These are phyloP conservation scores for Nomada lathburiana DNA, from an alignment of 2,888 invertebrate genomes.

Conservation along the genomic window DNA sequence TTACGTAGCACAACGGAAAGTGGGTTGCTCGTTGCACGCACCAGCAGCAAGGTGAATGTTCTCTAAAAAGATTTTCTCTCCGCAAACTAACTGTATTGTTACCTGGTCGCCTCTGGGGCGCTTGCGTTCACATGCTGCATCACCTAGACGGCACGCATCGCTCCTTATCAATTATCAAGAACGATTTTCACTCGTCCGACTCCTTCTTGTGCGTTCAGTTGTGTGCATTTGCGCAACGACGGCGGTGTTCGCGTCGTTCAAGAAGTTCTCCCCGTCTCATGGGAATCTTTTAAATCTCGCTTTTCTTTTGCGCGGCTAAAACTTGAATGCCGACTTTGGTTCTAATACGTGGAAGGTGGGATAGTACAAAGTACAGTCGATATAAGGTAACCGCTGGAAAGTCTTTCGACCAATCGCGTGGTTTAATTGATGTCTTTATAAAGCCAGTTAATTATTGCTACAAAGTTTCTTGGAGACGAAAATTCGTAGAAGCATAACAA, in stretches of 20 bases:
- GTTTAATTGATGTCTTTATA: too few species aligned
- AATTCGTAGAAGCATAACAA: too few species aligned
- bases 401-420: too few species aligned
- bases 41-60: constrained; percentile 78
- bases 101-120: constrained; percentile 38
- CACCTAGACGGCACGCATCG: constrained; percentile 40
- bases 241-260: constrained; percentile 5
- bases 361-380: not conserved
- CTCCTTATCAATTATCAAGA: constrained; percentile 48
- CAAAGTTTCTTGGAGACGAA: too few species aligned
- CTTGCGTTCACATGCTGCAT: constrained; percentile 46
- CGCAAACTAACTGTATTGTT: constrained; percentile 79
- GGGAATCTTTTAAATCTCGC: constrained; percentile 49
- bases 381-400: not conserved
- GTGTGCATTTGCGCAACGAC: not conserved
- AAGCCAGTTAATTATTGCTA: too few species aligned
- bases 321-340: not conserved
- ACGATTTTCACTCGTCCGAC: constrained; percentile 21
- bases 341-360: constrained; percentile 4
- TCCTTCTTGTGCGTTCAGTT: not conserved
- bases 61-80: constrained; percentile 82
- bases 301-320: constrained; percentile 23
- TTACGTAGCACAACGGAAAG: constrained; percentile 74
- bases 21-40: constrained; percentile 80
- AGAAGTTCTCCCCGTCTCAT: constrained; percentile 34